Evolutionary conservation across 2,888 invertebrate species (phyloP), one percentile per base, ranked within the genome.

Genomic region (Desoria tigrina): DNA sequence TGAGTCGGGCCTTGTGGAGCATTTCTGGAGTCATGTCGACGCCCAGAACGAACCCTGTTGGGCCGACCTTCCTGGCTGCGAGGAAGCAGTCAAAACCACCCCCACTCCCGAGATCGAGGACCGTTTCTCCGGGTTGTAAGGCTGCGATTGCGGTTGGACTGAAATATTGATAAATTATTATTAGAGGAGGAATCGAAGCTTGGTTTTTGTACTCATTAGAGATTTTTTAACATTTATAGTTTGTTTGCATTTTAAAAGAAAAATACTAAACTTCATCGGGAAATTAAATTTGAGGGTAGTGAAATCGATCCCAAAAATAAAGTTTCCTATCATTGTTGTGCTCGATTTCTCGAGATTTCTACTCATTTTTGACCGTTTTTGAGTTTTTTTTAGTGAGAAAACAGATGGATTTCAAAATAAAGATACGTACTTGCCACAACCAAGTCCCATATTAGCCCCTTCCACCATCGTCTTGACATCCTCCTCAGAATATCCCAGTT

Each of bases 1-100:
- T 70, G 11, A 23, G 45, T 57, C 70, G 24, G 1, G 70, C 58
- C 53, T 67, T 67, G 1, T 49, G 28, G 21, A 70, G 54, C 70
- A 70, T 67, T 63, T 67, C 65, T 0, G 62, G 65, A n/a, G 67
- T 70, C 70, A 70, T 70, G 45, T 70, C 67, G 18, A 70, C 65
- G 24, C 70, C 67, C 18, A 67, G 67, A 18, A 70, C 67, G 23
- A 61, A 37, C n/a, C 67, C 69, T 7, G 21, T 62, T 0, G 27
- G 23, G 53, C 67, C 70, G 11, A 67, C 70, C 53, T 56, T 58
- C 55, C 61, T 56, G 1, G 63, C 59, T 14, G 68, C 63, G 4
- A 65, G 42, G 24, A 68, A 71, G 32, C 64, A 64, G n/a, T 69
- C 69, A 42, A 69, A 69, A 1, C 69, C 69, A 9, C 64, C 69